Evolutionary conservation across 1,140 invertebrate species (phyloP).

Genomic region (Tigriopus japonicus): DNA sequence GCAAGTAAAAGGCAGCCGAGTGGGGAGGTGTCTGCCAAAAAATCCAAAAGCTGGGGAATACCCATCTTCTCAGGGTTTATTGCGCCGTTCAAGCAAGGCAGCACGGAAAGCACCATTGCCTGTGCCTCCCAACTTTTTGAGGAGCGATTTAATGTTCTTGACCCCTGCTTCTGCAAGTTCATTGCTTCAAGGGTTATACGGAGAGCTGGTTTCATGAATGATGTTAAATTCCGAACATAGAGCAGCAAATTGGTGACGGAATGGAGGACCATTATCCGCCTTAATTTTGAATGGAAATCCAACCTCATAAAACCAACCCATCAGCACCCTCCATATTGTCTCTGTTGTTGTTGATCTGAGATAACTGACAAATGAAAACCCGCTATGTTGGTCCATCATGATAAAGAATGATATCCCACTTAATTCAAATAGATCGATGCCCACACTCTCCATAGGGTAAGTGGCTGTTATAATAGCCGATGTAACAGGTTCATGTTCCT

Average conservation of each 20-base stretch:
- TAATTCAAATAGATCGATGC: background rate
- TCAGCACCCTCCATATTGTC: background rate
- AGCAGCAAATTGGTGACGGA: background rate
- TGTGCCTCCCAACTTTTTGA: too few species aligned
- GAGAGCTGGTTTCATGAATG: background rate
- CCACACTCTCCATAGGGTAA: background rate
- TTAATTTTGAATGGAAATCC: background rate
- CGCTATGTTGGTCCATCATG: background rate
- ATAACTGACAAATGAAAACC: background rate
- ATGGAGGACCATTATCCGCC: background rate
- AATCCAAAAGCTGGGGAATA: too few species aligned
- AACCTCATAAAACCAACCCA: background rate
- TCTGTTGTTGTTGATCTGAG: background rate
- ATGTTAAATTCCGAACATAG: background rate
- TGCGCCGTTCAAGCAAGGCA: too few species aligned
- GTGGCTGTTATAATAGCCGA: background rate
- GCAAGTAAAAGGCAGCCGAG: too few species aligned
- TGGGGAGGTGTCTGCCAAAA: too few species aligned
- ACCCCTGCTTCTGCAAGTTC: background rate
- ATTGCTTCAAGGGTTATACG: background rate
- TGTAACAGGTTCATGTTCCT: background rate
- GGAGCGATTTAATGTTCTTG: background rate
- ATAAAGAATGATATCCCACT: background rate
- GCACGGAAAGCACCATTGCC: too few species aligned
- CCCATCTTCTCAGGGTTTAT: too few species aligned